These are phyloP conservation scores for Condylura cristata DNA, from an alignment of 2,113 vertebrate species.

Conservation along the genomic window DNA sequence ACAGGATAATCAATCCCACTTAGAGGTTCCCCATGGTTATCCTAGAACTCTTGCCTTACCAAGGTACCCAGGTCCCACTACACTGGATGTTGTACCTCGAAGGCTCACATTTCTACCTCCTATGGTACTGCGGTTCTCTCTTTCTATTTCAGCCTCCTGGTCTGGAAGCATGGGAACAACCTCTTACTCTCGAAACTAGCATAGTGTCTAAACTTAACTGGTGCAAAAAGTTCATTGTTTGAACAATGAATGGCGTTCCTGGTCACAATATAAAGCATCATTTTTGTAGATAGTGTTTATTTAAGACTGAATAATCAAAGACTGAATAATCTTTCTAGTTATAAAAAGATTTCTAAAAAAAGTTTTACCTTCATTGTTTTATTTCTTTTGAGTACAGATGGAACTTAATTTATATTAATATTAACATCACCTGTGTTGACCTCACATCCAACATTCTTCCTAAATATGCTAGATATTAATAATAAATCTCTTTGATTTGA, in stretches of 20 bases:
- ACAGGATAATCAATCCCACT: not conserved
- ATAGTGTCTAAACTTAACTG: not conserved
- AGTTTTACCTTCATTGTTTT: not conserved
- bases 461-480: not conserved
- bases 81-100: fast-evolving
- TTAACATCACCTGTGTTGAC: not conserved
- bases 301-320: not conserved
- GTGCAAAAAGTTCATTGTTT: not conserved
- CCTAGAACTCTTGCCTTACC: not conserved
- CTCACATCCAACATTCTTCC: not conserved
- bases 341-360: not conserved
- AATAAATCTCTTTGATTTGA: not conserved
- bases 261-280: not conserved
- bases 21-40: too few species aligned
- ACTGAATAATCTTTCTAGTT: not conserved
- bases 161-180: not conserved
- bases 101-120: not conserved
- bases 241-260: not conserved
- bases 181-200: not conserved
- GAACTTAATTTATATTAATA: conserved; percentile 8
- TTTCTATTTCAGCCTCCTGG: not conserved
- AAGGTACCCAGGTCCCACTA: not conserved
- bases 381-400: not conserved
- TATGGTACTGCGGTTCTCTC: too few species aligned
- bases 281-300: not conserved